Percentiles rank a stretch among this genome's conserved stretches.
Evolutionary conservation across 2,888 invertebrate species (phyloP).

Genomic region (Dasysyrphus albostriatus): DNA sequence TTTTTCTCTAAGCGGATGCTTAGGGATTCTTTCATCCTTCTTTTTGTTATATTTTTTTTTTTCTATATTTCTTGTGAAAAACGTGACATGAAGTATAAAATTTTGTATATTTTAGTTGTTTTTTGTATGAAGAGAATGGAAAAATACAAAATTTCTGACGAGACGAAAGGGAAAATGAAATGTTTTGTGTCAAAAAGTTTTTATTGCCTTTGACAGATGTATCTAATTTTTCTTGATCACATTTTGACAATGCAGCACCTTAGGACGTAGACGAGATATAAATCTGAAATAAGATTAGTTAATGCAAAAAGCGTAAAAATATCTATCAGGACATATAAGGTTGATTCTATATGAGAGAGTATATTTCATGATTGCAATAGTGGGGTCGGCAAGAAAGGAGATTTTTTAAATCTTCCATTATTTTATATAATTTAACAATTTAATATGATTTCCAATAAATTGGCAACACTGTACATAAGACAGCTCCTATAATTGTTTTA

Average conservation of each 20-base stretch:
- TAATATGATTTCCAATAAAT: no score
- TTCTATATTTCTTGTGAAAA: slow-evolving; percentile 33
- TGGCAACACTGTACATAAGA: no score
- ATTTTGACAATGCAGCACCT: slow-evolving; percentile 73
- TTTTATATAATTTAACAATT: no score
- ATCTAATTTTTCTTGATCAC: slow-evolving; percentile 74
- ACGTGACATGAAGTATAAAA: slow-evolving; percentile 70
- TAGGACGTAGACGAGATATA: slow-evolving; percentile 66
- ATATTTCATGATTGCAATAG: neutral
- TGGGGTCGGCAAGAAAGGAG: neutral
- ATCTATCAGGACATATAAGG: slow-evolving; percentile 29
- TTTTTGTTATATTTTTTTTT: slow-evolving; percentile 14
- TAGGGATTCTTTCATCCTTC: slow-evolving; percentile 15
- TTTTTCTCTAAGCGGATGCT: slow-evolving; percentile 34
- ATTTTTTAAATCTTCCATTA: no score
- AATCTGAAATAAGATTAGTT: slow-evolving; percentile 62
- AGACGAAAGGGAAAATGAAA: slow-evolving; percentile 43
- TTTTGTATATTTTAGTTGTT: slow-evolving; percentile 24
- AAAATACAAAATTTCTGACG: slow-evolving; percentile 50
- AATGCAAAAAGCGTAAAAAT: slow-evolving; percentile 43
- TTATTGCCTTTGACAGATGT: slow-evolving; percentile 75
- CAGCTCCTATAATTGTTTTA: no score
- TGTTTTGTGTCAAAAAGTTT: slow-evolving; percentile 74
- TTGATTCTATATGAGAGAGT: neutral
- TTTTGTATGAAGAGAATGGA: slow-evolving; percentile 17